Base-by-base conservation (phyloP, 2,797 vertebrate genomes). In the Bovichtus variegatus region DNA sequence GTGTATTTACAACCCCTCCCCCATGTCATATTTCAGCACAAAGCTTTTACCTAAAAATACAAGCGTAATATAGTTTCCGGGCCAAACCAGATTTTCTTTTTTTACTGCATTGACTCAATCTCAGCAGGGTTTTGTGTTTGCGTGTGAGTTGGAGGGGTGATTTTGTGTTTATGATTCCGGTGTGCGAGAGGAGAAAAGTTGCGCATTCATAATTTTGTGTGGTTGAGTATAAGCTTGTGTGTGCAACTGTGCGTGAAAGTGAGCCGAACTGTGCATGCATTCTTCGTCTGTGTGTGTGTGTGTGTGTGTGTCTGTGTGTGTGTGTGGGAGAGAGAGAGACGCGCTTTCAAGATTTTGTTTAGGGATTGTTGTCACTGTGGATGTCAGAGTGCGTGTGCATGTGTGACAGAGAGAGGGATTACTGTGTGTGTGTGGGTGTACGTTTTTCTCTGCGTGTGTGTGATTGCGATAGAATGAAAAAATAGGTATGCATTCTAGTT, bases 41-140 rank as follows among this genome's bases (percentile, higher is more conserved):
- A 53, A 34, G 64, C 60, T 66, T 86, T 89, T 78, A 62, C 74
- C 77, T 63, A 59, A 76, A 88, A 85, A 84, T 87, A 80, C 12
- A 29, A 78, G 36, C n/a, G 15, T 71, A 38, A 81, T 81, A 38
- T 59, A 62, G 69, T 88, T 80, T 84, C 31, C 74, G 74, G 65
- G 72, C 87, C 40, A 76, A 57, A 12, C 51, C 36, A 3, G 18
- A 49, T 70, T 50, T 76, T 16, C 50, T n/a, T 77, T 60, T 66
- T 83, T 47, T 61, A 51, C 55, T 51, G 70, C 55, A 51, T 7
- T 60, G 74, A 57, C 73, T 80, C 47, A 46, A 46, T 70, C 73
- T 73, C 71, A 68, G 63, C n/a, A 49, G 36, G 38, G 55, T 55
- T 61, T 84, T n/a, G 13, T 71, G 61, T 77, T 16, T 73, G 46